phyloP scores from a whole-genome alignment of 2,797 vertebrate genomes.

The Chloroceryle inda region DNA sequence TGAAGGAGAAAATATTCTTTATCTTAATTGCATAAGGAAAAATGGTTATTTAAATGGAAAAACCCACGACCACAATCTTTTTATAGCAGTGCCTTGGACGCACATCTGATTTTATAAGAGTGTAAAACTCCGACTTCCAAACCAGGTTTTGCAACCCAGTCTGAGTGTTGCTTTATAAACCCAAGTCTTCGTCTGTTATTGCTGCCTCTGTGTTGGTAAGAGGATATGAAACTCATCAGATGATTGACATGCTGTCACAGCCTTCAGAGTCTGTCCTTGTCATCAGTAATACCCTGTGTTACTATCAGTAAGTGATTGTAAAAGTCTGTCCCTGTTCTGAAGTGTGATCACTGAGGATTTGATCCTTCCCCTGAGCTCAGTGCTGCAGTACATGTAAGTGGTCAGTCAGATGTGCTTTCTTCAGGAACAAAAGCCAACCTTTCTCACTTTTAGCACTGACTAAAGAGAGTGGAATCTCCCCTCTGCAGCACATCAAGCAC shows the following conservation, averaged over 20 bases:
- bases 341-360: background rate
- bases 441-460: background rate
- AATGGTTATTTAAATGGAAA: background rate
- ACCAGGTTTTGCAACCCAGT: background rate
- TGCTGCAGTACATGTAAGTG: accelerated
- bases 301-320: background rate
- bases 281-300: background rate
- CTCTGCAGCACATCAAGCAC: background rate
- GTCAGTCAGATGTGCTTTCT: background rate
- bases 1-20: background rate
- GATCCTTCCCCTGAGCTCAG: background rate
- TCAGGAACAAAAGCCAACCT: background rate
- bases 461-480: background rate
- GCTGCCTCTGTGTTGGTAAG: background rate
- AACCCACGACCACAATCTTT: background rate
- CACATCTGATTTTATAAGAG: background rate
- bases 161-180: background rate
- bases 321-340: background rate
- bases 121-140: background rate
- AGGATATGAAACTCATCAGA: background rate
- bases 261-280: background rate
- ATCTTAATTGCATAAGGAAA: background rate
- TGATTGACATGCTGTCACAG: background rate
- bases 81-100: background rate
- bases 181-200: background rate